These are phyloP conservation scores for Campoletis sonorensis DNA, from an alignment of 1,140 invertebrate species.

Conservation along the genomic window DNA sequence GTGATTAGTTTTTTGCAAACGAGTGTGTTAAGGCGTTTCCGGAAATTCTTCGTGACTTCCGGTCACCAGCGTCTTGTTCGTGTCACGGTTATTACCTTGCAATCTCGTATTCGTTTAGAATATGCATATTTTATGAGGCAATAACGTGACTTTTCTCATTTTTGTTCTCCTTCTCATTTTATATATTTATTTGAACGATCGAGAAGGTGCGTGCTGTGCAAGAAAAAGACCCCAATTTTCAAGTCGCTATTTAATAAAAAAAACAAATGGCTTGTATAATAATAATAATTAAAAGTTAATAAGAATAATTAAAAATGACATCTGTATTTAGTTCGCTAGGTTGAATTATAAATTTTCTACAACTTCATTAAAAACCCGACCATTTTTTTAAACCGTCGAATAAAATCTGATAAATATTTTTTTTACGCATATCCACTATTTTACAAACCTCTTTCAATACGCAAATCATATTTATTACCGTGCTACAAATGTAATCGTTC, in stretches of 20 bases:
- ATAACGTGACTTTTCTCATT: constrained; percentile 12
- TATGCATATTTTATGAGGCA: constrained; percentile 56
- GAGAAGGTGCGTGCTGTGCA: neutral
- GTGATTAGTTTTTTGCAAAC: constrained; percentile 9
- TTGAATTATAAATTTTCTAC: neutral
- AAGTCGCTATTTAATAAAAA: neutral
- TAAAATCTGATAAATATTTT: neutral
- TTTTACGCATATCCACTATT: constrained; percentile 21
- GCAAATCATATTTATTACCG: neutral
- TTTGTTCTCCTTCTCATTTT: constrained; percentile 26
- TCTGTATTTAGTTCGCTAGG: constrained; percentile 17
- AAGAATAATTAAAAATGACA: neutral
- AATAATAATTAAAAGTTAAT: neutral
- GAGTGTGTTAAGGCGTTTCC: neutral
- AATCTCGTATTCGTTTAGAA: constrained; percentile 9
- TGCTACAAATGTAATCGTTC: neutral
- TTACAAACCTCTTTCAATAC: neutral
- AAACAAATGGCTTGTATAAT: neutral
- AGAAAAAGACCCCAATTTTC: neutral
- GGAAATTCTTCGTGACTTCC: constrained; percentile 7
- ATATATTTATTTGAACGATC: neutral
- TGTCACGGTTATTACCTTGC: neutral
- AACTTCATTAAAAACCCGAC: neutral
- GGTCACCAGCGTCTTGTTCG: neutral
- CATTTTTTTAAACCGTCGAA: neutral